Percentiles rank a stretch among this genome's conserved stretches.
Evolutionary conservation across 1,140 invertebrate genomes (phyloP).

Genomic region (Latrodectus geometricus): DNA sequence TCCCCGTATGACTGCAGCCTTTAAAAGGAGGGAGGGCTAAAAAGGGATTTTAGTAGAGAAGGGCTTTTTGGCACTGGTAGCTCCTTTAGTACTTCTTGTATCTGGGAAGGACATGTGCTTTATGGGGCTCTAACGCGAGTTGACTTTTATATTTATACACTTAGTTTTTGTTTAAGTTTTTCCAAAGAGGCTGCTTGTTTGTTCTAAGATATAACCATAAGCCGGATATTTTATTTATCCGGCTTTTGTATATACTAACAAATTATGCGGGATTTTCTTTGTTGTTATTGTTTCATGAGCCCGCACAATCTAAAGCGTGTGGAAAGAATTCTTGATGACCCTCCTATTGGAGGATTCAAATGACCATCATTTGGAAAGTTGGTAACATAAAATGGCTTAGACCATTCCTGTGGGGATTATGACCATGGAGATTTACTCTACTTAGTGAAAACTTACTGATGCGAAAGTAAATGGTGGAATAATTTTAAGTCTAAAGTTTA

Average conservation of each 20-base stretch:
- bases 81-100: not conserved
- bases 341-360: too few species aligned
- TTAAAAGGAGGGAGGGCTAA: constrained; percentile 46
- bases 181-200: not conserved
- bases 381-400: too few species aligned
- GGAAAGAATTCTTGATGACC: too few species aligned
- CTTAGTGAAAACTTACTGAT: too few species aligned
- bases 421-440: too few species aligned
- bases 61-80: constrained; percentile 22
- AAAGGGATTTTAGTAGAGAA: constrained; percentile 43
- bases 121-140: constrained; percentile 1
- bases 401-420: too few species aligned
- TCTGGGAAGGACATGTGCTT: not conserved
- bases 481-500: too few species aligned
- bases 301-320: too few species aligned
- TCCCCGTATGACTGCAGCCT: constrained; percentile 20
- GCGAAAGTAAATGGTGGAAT: too few species aligned
- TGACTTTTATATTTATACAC: not conserved
- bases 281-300: too few species aligned
- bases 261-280: not conserved
- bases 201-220: not conserved
- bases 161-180: not conserved
- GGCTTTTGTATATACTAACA: not conserved
- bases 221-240: not conserved
- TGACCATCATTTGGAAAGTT: too few species aligned